Base-by-base conservation (phyloP, 2,888 invertebrate species). In the Gonocerus acuteangulatus region DNA sequence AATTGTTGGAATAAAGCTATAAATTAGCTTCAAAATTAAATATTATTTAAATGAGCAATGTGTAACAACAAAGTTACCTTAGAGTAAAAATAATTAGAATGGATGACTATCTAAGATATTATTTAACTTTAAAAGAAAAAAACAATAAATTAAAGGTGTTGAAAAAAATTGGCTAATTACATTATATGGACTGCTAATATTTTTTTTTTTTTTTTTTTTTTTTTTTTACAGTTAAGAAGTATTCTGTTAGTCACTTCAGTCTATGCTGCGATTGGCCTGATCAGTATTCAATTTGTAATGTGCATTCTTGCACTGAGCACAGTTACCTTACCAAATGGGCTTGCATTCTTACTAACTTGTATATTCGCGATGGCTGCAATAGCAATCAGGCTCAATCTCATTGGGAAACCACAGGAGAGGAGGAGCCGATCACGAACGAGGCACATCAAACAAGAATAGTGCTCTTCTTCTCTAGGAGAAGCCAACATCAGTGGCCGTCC, bases 321-420 rank as follows among this genome's bases (percentile, higher is more conserved):
- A 13, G 45, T 42, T 1, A 9, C 13, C 18, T 11, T 63, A 3
- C 61, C 63, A 1, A 44, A 54, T 22, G 63, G 63, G 15, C 56
- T 63, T 18, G 16, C 56, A 27, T 63, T 63, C 57, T 51, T 63
- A 19, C 39, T 63, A 18, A 45, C 63, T 11, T 63, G 63, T 39
- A 49, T 56, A n/a, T 22, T 63, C n/a, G 36, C 56, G 11, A 57
- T 63, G 32, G 60, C 49, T 1, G 39, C 57, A 2, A 22, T 63
- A 11, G 60, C 60, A 47, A 56, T 56, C 16, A 56, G 22, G 18
- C 22, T 56, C 16, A 56, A 56, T 22, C 56, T 56, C 16, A 19
- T 18, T 16, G 39, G 39, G 1, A 15, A n/a, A 13, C 19, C n/a
- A 1, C 27, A 32, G 27, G 22, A 39, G 21, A 56, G 56, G n/a